These are phyloP conservation scores for Tamias sibiricus DNA, from an alignment of 2,113 vertebrate species.

Conservation along the genomic window DNA sequence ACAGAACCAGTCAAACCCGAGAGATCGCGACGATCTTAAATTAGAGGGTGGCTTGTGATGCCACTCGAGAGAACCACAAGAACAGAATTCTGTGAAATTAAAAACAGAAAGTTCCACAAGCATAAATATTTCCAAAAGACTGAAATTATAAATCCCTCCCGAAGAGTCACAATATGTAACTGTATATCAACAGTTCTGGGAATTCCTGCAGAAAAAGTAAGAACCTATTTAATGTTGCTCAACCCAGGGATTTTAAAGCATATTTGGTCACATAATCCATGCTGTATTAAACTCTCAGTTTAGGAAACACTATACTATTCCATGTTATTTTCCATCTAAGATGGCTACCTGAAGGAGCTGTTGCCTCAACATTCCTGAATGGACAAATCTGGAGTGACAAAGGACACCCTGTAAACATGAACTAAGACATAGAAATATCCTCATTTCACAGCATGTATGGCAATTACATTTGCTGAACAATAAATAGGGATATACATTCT, in stretches of 20 bases:
- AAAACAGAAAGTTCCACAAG: background rate
- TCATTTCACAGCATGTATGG: background rate
- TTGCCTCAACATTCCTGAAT: slow-evolving; percentile 2
- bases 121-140: background rate
- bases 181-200: background rate
- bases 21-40: background rate
- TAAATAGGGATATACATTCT: background rate
- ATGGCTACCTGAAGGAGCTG: background rate
- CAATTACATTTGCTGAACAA: background rate
- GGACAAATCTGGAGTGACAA: background rate
- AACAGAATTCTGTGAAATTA: background rate
- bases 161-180: background rate
- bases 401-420: background rate
- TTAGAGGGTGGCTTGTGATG: background rate
- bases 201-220: background rate
- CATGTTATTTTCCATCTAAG: background rate
- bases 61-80: background rate
- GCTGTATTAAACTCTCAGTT: background rate
- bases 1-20: background rate
- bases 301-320: background rate
- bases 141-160: background rate
- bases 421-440: background rate
- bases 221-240: background rate
- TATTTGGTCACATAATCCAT: background rate
- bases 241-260: background rate